Evolutionary conservation across 2,113 vertebrate genomes (phyloP).

Genomic region (Tachysurus vachellii): DNA sequence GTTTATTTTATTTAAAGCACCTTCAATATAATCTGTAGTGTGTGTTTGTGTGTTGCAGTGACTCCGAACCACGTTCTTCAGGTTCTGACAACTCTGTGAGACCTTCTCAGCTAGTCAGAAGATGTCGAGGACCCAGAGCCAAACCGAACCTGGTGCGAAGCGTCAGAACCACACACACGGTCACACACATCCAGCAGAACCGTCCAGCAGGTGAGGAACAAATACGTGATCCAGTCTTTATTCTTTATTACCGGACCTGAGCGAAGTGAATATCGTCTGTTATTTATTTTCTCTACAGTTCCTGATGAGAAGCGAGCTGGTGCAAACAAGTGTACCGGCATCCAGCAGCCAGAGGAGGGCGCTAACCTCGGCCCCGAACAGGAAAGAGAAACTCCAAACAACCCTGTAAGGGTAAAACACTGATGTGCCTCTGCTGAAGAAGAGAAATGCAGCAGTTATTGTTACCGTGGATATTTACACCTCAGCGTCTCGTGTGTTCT

Average conservation of each 20-base stretch:
- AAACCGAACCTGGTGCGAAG: constrained; percentile 61
- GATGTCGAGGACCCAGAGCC: constrained; percentile 55
- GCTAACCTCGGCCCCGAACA: not conserved
- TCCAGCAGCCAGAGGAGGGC: constrained; percentile 35
- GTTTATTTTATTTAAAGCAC: not conserved
- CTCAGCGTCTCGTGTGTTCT: not conserved
- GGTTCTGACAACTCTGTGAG: constrained; percentile 26
- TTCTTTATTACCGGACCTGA: not conserved
- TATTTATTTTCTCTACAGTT: not conserved
- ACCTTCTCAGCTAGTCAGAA: constrained; percentile 41
- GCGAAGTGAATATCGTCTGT: not conserved
- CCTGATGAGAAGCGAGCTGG: not conserved
- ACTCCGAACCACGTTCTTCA: not conserved
- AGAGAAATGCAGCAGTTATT: not conserved
- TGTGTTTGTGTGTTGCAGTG: constrained; percentile 35
- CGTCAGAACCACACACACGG: not conserved
- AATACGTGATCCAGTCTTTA: not conserved
- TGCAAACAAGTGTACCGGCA: not conserved
- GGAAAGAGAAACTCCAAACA: not conserved
- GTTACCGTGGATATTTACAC: not conserved
- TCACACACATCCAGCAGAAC: not conserved
- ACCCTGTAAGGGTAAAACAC: constrained; percentile 13
- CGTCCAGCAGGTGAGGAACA: not conserved
- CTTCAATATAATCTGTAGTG: not conserved
- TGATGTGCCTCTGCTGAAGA: not conserved